Percentiles rank a stretch among this genome's conserved stretches.
phyloP scores from a whole-genome alignment of 1,140 invertebrate species.

The Neodiprion lecontei region DNA sequence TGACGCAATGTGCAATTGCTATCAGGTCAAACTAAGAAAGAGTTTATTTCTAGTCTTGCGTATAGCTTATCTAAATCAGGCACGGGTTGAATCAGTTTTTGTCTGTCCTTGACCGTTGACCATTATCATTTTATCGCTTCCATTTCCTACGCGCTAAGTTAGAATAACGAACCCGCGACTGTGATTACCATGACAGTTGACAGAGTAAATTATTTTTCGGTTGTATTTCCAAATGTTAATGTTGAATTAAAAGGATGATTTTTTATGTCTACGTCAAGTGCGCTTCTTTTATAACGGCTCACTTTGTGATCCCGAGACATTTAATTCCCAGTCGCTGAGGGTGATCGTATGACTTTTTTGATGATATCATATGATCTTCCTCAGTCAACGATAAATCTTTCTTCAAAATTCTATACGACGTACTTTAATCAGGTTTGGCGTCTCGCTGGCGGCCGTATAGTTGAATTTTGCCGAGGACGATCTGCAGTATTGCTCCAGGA shows the following conservation, averaged over 20 bases:
- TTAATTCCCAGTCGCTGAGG: too few relatives aligned
- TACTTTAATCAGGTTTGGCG: constrained; percentile 41
- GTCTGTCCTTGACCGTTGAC: not conserved
- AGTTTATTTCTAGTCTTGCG: not conserved
- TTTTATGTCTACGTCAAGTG: too few relatives aligned
- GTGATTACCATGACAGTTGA: too few relatives aligned
- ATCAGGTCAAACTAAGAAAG: not conserved
- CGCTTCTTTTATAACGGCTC: too few relatives aligned
- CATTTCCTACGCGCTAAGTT: not conserved
- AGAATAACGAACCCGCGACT: too few relatives aligned
- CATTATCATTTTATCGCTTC: not conserved
- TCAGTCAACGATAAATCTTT: too few relatives aligned
- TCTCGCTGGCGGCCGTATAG: constrained; percentile 47
- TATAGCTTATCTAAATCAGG: not conserved
- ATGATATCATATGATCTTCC: too few relatives aligned
- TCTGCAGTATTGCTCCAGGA: constrained; percentile 40
- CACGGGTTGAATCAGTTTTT: not conserved
- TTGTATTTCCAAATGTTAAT: not conserved
- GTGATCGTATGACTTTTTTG: too few relatives aligned
- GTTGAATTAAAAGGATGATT: not conserved
- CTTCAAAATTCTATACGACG: too few relatives aligned
- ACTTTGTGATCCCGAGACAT: too few relatives aligned
- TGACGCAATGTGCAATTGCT: not conserved
- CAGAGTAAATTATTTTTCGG: too few relatives aligned
- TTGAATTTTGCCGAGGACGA: constrained; percentile 47